These are phyloP conservation scores for Campylomormyrus tamandua DNA, from an alignment of 2,113 vertebrate genomes.

Conservation along the genomic window DNA sequence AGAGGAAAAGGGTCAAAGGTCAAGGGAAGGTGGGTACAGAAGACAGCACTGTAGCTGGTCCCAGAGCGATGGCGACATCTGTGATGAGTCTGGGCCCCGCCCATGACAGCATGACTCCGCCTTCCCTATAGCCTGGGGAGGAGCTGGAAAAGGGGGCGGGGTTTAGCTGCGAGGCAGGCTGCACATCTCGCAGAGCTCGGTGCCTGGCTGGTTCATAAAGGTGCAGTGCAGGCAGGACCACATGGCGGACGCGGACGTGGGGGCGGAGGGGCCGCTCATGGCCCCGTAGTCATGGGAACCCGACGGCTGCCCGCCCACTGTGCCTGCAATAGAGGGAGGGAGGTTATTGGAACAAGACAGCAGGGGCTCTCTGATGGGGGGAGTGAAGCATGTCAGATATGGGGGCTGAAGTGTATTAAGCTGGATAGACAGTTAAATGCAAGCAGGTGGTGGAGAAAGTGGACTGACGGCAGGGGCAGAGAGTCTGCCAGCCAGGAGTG, in stretches of 20 bases:
- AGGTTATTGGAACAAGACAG: not conserved
- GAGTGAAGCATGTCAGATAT: not conserved
- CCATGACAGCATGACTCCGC: not conserved
- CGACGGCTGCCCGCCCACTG: slow-evolving; percentile 78
- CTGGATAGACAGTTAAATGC: not conserved
- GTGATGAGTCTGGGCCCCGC: not conserved
- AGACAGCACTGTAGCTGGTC: slow-evolving; percentile 11
- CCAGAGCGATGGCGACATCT: not conserved
- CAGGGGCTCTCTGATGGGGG: not conserved
- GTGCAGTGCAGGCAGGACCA: slow-evolving; percentile 98
- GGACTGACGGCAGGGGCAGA: not conserved
- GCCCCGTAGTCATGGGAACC: slow-evolving; percentile 79
- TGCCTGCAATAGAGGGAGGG: slow-evolving; percentile 60
- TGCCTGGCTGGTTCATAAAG: slow-evolving; percentile 97
- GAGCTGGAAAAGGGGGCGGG: not conserved
- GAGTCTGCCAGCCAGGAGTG: not conserved
- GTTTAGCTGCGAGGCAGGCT: slow-evolving; percentile 83
- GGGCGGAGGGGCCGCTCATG: slow-evolving; percentile 61
- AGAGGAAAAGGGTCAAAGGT: slow-evolving; percentile 1
- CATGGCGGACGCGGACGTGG: slow-evolving; percentile 69
- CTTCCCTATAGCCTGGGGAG: not conserved
- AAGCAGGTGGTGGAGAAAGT: not conserved
- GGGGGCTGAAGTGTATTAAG: not conserved
- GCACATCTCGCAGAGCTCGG: slow-evolving; percentile 96
- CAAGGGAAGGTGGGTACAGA: not conserved